Base-by-base conservation (phyloP, 2,888 invertebrate genomes). In the Notocelia uddmanniana region DNA sequence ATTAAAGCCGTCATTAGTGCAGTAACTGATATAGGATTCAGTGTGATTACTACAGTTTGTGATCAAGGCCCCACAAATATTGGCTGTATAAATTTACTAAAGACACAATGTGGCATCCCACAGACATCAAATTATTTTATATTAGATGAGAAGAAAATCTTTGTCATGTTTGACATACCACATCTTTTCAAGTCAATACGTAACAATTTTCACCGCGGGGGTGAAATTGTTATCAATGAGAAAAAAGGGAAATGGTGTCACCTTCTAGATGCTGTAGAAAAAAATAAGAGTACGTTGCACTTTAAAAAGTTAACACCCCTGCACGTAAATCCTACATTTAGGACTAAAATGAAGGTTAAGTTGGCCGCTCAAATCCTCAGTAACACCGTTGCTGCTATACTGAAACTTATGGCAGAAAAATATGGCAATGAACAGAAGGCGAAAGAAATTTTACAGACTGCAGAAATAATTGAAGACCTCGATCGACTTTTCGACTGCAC, bases 361-460 rank as follows among this genome's bases (percentile, higher is more conserved):
- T 73, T 70, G 59, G 76, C 76, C 26, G 77, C 78, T 37, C 76
- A 79, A 72, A 69, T 66, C 13, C 41, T 76, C 23, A 78, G 78
- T 52, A 76, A 71, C 52, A 76, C 76, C 19, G 63, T 77, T 15
- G 70, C 77, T 45, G 77, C 74, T 15, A 64, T 78, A 37, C 41
- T 79, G 18, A 77, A 75, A 54, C 31, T 69, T 18, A 15, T 73
- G 3, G 57, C 68, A 0, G 26, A 64, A 37, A 64, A 23, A 2
- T 26, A 26, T 13, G 26, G 15, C 0, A 21, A 54, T 26, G 26
- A 23, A 11, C 26, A 9, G 13, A 26, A 54, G 21, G 54, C 54
- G 15, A 9, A 13, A 21, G 54, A 23, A 15, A 31, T 57, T 3
- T 57, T 57, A 13, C 11, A 57, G 6, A 57, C 57, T 57, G 57